Evolutionary conservation across 2,113 vertebrate species (phyloP).

Genomic region (Macroglossus sobrinus): DNA sequence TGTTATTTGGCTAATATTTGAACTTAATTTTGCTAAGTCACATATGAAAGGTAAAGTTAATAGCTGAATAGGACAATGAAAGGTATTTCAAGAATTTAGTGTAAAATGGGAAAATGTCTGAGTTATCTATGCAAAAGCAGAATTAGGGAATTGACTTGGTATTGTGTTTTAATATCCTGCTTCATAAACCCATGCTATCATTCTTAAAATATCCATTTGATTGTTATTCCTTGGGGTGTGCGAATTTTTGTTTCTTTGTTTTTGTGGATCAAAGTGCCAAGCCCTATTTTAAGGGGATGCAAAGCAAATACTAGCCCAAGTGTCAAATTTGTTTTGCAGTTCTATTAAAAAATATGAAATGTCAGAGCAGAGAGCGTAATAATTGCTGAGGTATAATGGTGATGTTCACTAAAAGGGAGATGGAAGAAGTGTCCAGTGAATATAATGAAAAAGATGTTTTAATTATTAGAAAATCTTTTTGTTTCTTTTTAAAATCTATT

Average conservation of each 20-base stretch:
- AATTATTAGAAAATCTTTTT: background rate
- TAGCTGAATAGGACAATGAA: no score
- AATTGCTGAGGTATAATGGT: background rate
- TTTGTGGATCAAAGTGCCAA: background rate
- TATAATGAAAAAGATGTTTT: background rate
- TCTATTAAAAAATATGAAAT: background rate
- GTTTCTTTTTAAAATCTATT: background rate
- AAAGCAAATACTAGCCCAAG: background rate
- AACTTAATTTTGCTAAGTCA: background rate
- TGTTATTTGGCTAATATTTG: background rate
- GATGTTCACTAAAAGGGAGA: background rate
- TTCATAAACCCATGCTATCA: background rate
- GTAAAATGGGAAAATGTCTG: background rate
- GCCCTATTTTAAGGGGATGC: background rate
- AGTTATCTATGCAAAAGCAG: background rate
- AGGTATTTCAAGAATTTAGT: background rate
- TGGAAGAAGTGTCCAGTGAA: no score
- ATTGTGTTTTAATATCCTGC: background rate
- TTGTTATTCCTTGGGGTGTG: background rate
- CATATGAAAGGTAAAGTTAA: background rate
- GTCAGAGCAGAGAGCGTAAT: background rate
- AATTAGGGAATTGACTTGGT: background rate
- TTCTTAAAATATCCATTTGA: background rate
- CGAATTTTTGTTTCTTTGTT: background rate
- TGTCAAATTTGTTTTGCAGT: background rate